These are phyloP conservation scores for Octopus sinensis DNA, from an alignment of 1,140 invertebrate species.

Conservation along the genomic window DNA sequence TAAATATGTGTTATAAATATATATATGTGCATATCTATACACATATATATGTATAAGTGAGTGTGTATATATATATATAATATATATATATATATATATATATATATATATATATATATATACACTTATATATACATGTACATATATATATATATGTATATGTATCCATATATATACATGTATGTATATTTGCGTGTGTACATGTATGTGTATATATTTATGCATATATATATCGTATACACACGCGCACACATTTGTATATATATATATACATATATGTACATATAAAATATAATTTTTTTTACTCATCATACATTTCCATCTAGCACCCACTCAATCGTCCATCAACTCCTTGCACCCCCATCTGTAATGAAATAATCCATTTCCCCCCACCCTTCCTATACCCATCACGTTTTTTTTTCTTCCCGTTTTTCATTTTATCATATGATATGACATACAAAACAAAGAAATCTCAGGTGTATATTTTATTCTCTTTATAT, in stretches of 20 bases:
- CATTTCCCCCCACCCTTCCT: too few relatives aligned
- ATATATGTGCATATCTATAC: constrained; percentile 15
- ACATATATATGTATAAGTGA: constrained; percentile 19
- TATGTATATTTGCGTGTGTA: not conserved
- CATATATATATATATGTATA: not conserved
- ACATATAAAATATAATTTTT: not conserved
- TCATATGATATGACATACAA: too few relatives aligned
- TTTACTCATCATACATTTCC: too few relatives aligned
- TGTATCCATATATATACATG: not conserved
- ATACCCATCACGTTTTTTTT: too few relatives aligned
- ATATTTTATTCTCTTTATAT: too few relatives aligned
- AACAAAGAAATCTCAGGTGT: too few relatives aligned
- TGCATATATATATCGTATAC: not conserved
- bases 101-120: constrained; percentile 16
- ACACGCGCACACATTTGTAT: not conserved
- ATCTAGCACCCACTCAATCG: too few relatives aligned
- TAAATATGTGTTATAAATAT: constrained; percentile 9
- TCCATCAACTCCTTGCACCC: too few relatives aligned
- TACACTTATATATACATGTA: constrained; percentile 22
- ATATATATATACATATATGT: constrained; percentile 10
- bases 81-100: not conserved
- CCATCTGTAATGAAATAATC: too few relatives aligned
- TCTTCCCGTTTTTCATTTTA: too few relatives aligned
- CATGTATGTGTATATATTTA: constrained; percentile 12
- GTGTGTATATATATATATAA: not conserved